These are phyloP conservation scores for Nannospalax galili DNA, from an alignment of 2,113 vertebrate species.

Conservation along the genomic window DNA sequence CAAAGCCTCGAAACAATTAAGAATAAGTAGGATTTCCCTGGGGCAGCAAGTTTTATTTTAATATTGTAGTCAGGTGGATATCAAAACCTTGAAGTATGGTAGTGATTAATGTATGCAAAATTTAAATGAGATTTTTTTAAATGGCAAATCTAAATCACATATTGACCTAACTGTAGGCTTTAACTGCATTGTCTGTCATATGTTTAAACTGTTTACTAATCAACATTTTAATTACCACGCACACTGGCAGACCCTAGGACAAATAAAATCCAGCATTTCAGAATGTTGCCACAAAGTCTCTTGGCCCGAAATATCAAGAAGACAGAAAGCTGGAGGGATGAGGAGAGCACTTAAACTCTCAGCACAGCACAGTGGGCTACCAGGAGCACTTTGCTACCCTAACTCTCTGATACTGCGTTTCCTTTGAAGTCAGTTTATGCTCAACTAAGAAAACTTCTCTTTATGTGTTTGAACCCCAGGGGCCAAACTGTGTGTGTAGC, in stretches of 20 bases:
- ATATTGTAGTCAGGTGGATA: conserved; percentile 98
- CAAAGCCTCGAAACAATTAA: conserved; percentile 99
- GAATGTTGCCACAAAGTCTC: conserved; percentile 27
- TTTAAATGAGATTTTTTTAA: conserved; percentile 94
- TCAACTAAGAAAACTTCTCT: neutral
- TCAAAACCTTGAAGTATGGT: conserved; percentile 94
- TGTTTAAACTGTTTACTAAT: conserved; percentile 88
- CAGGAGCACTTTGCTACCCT: neutral
- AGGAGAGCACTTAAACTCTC: conserved; percentile 37
- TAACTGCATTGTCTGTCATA: conserved; percentile 89
- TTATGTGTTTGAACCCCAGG: neutral
- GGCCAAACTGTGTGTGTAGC: neutral
- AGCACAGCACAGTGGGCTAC: too few relatives aligned
- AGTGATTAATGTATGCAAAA: conserved; percentile 98
- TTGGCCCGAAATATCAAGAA: conserved; percentile 53
- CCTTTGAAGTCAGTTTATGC: neutral
- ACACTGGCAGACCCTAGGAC: conserved; percentile 78
- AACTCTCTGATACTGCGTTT: too few relatives aligned
- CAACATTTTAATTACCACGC: conserved; percentile 88
- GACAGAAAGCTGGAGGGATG: neutral
- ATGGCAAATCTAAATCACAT: conserved; percentile 92
- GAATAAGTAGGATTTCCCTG: conserved; percentile 98
- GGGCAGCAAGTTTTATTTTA: conserved; percentile 96
- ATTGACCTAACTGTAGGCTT: conserved; percentile 91
- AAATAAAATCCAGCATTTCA: conserved; percentile 82